Evolutionary conservation across 2,888 invertebrate genomes (phyloP).

Genomic region (Amblyjoppa proteus): DNA sequence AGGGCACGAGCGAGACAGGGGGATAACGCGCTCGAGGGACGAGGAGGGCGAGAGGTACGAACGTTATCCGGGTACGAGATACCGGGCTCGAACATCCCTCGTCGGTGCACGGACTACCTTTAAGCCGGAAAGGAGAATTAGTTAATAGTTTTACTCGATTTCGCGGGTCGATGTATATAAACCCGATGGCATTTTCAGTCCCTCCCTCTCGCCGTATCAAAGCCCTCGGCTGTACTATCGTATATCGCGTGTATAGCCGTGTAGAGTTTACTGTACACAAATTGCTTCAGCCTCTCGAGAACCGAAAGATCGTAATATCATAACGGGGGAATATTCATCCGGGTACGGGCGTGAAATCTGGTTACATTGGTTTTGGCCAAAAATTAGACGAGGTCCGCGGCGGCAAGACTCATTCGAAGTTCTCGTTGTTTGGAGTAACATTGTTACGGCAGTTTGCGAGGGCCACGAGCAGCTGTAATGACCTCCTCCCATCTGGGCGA

Average conservation of each 20-base stretch:
- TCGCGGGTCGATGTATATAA: constrained; percentile 39
- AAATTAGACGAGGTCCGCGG: not conserved
- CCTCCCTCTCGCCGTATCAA: not conserved
- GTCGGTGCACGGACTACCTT: constrained; percentile 41
- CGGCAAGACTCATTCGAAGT: not conserved
- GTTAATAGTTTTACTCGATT: constrained; percentile 72
- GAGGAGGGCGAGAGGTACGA: constrained; percentile 1
- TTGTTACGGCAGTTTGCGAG: not conserved
- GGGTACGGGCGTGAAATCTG: not conserved
- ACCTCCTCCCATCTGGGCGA: too few species aligned
- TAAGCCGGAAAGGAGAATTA: constrained; percentile 71
- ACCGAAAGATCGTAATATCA: constrained; percentile 23
- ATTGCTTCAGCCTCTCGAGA: constrained; percentile 5
- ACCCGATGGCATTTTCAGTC: constrained; percentile 31
- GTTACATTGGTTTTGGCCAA: constrained; percentile 16
- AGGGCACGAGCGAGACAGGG: constrained; percentile 37
- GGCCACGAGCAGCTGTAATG: not conserved
- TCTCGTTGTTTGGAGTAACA: not conserved
- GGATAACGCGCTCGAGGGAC: constrained; percentile 14
- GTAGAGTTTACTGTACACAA: not conserved
- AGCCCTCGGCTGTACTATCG: not conserved
- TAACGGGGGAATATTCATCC: constrained; percentile 1
- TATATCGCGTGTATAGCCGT: constrained; percentile 17
- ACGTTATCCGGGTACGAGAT: constrained; percentile 45
- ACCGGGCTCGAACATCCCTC: constrained; percentile 45